Percentiles rank a stretch among this genome's conserved stretches.
Evolutionary conservation across 2,797 vertebrate genomes (phyloP).

Genomic region (Acipenser oxyrinchus): DNA sequence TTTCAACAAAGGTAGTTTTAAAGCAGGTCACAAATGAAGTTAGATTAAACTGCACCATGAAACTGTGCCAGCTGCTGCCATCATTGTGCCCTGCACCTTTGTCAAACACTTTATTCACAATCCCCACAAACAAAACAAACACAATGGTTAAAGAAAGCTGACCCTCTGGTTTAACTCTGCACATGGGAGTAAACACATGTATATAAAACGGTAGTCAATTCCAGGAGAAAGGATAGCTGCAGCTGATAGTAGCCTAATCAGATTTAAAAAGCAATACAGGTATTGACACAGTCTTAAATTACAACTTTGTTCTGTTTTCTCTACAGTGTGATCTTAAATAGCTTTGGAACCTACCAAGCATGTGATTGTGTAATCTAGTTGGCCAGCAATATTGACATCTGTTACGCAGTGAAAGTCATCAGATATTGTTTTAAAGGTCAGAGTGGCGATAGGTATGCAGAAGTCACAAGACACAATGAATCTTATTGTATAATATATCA

Average conservation of each 20-base stretch:
- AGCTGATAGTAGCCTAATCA: neutral
- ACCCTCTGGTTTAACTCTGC: neutral
- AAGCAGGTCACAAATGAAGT: no score
- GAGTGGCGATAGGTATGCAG: conserved; percentile 10
- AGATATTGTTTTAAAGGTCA: conserved; percentile 11
- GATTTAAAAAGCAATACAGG: conserved; percentile 15
- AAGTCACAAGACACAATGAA: neutral
- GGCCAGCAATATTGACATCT: conserved; percentile 6
- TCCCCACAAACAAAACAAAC: neutral
- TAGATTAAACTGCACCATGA: neutral
- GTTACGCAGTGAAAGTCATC: conserved; percentile 7
- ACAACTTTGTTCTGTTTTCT: neutral
- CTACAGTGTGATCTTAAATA: conserved; percentile 8
- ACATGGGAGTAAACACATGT: neutral
- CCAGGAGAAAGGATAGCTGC: conserved; percentile 1
- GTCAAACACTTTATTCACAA: no score
- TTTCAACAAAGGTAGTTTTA: no score
- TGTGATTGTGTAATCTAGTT: conserved; percentile 9
- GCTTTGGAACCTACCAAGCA: neutral
- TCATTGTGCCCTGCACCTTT: no score
- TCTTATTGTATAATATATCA: conserved; percentile 3
- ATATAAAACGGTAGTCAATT: neutral
- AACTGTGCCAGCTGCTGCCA: neutral
- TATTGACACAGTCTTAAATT: conserved; percentile 8
- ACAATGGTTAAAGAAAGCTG: neutral